Percentiles rank a stretch among this genome's conserved stretches.
These are phyloP conservation scores for Eupithecia inturbata DNA, from an alignment of 2,888 invertebrate genomes.

Conservation along the genomic window DNA sequence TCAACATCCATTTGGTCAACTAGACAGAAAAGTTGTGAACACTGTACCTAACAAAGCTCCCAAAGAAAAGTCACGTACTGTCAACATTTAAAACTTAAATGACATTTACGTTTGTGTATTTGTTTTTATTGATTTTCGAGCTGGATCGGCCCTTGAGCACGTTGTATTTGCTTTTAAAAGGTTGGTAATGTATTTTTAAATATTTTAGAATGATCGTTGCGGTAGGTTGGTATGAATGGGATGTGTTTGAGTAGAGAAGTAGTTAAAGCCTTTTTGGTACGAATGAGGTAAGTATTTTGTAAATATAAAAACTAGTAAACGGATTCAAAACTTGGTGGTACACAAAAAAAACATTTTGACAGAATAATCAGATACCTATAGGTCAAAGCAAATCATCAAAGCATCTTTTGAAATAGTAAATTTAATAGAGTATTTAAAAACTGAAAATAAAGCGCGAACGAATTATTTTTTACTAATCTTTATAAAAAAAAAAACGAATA, in stretches of 20 bases:
- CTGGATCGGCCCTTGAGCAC: conserved; percentile 45
- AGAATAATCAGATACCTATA: neutral
- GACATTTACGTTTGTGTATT: conserved; percentile 5
- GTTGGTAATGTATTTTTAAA: conserved; percentile 50
- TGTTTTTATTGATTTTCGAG: conserved; percentile 28
- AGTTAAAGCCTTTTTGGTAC: neutral
- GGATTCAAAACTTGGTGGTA: neutral
- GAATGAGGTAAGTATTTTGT: neutral
- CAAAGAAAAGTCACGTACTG: conserved; percentile 41
- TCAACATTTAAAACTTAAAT: conserved; percentile 14
- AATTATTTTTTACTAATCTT: too few species aligned
- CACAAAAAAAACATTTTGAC: neutral
- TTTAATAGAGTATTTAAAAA: too few species aligned
- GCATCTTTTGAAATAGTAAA: too few species aligned
- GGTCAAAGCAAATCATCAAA: too few species aligned
- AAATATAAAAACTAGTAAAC: neutral
- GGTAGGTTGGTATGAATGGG: conserved; percentile 18
- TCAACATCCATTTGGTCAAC: neutral
- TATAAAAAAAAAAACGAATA: too few species aligned
- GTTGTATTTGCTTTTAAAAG: conserved; percentile 39
- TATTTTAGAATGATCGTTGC: conserved; percentile 37
- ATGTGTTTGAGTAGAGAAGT: neutral
- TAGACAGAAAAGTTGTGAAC: neutral
- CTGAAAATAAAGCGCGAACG: too few species aligned
- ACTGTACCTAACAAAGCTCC: conserved; percentile 7